Conservation (phyloP, 2,797 vertebrate species). For the Corythornis leucogaster region DNA sequence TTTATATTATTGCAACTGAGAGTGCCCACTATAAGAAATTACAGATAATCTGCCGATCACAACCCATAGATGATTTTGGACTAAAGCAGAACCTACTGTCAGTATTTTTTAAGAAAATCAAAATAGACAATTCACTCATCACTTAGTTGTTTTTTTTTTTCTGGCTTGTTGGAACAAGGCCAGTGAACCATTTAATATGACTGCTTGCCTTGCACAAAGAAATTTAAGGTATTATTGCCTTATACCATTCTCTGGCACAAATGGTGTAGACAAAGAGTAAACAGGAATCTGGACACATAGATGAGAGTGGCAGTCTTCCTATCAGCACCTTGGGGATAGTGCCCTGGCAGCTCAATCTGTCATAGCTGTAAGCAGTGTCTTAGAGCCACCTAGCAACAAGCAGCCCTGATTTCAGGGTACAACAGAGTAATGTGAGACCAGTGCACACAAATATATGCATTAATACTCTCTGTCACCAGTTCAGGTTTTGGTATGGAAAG, state of each 20-base stretch:
- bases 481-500: not conserved
- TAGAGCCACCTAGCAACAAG: not conserved
- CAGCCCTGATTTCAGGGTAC: not conserved
- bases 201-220: not conserved
- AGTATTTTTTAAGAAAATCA: not conserved
- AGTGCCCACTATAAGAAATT: not conserved
- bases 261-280: not conserved
- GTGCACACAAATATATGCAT: not conserved
- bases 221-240: not conserved
- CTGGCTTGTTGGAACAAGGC: not conserved
- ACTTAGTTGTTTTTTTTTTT: not conserved
- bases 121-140: not conserved
- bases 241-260: not conserved
- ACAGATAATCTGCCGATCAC: not conserved
- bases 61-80: not conserved
- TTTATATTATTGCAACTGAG: not conserved
- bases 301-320: not conserved
- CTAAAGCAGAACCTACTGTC: not conserved
- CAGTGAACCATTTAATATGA: not conserved
- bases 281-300: not conserved
- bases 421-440: not conserved
- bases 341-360: not conserved
- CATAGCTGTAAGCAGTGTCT: not conserved
- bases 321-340: not conserved
- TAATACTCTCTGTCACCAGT: no score